Base-by-base conservation (phyloP, 1,140 invertebrate species). In the Drosophila arawakana region DNA sequence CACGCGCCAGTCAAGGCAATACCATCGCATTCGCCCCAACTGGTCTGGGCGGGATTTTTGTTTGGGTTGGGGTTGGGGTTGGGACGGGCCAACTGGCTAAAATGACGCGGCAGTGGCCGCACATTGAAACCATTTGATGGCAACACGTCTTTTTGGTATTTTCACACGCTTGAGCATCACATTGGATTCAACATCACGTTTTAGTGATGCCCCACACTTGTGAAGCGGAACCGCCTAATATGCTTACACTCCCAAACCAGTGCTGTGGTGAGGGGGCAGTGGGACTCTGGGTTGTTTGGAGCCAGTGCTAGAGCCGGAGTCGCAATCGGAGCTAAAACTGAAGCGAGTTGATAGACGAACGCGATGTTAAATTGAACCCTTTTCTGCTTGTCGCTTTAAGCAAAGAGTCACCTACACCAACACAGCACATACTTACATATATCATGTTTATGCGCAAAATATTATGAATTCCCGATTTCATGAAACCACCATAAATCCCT, bases 171-270 rank as follows among this genome's bases (percentile, higher is more conserved):
- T 91, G 85, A 91, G 90, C 90, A 90, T 86, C 90, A 81, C 86
- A 91, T 91, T 91, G 81, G 90, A 91, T 91, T 91, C 90, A 84
- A 81, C 78, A 82, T 90, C 90, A 91, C 90, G 90, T 91, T 91
- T 89, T 89, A 89, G 78, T 80, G 71, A 81, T 43, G 44, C 52
- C 43, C 66, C 60, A 72, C 39, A 60, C 57, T 60, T 30, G 49
- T 49, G 60, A 25, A 60, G 41, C 59, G 54, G 61, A 59, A 76
- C 59, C 62, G 81, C 76, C 84, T 89, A 88, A 88, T 89, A 89
- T 89, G 78, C 83, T 88, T 82, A 82, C 76, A 58, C 52, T 76
- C 60, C 13, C 54, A 11, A 30, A 30, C 25, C 25, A 18, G 35
- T 10, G 15, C 15, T 3, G 50, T 7, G 7, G 25, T 50, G 25